Evolutionary conservation across 2,888 invertebrate species (phyloP).

Genomic region (Oscheius sp.): DNA sequence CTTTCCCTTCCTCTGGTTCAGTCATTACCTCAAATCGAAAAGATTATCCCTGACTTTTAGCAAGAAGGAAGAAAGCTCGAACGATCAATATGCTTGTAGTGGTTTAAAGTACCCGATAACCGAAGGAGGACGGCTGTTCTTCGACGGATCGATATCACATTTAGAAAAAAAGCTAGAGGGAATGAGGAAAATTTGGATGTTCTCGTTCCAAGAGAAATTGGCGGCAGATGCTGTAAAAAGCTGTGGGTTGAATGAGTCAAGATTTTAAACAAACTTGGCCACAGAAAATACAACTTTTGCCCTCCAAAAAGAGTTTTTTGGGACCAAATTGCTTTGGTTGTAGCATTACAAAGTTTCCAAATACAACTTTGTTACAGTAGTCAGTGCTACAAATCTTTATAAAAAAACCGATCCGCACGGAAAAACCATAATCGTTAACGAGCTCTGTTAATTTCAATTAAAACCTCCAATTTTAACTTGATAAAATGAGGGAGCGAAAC

Average conservation of each 20-base stretch:
- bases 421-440: too few species aligned
- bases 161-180: conserved; percentile 5
- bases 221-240: too few species aligned
- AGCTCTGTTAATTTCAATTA: too few species aligned
- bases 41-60: not conserved
- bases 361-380: too few species aligned
- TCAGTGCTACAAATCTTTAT: not conserved
- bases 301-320: too few species aligned
- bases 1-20: conserved; percentile 45
- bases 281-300: too few species aligned
- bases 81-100: conserved; percentile 29
- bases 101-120: conserved; percentile 33
- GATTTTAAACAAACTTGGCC: too few species aligned
- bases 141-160: conserved; percentile 7
- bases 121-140: conserved; percentile 30
- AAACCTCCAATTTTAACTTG: not conserved
- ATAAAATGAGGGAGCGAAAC: conserved; percentile 36
- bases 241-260: too few species aligned
- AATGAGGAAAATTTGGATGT: not conserved
- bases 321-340: too few species aligned
- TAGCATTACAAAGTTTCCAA: too few species aligned
- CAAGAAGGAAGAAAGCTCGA: conserved; percentile 11
- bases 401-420: not conserved
- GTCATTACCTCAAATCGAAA: conserved; percentile 39
- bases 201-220: too few species aligned